Evolutionary conservation across 1,140 invertebrate species (phyloP).

Genomic region (Dendrolimus kikuchii): DNA sequence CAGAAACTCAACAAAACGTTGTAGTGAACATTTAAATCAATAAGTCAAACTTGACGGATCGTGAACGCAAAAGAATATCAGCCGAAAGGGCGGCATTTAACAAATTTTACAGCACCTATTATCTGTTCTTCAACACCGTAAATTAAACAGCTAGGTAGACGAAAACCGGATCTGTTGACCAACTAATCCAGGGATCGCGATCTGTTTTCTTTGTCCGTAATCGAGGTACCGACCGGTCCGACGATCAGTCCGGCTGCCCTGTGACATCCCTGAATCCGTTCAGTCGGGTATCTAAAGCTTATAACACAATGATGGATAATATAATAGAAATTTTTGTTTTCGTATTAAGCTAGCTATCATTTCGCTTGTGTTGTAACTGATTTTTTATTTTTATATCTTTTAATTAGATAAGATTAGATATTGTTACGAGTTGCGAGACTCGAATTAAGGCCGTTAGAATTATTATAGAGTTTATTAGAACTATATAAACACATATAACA

Average conservation of each 20-base stretch:
- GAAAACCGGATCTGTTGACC: constrained; percentile 22
- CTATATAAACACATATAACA: too few relatives aligned
- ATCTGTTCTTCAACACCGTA: constrained; percentile 58
- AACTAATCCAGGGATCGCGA: constrained; percentile 38
- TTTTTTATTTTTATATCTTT: too few relatives aligned
- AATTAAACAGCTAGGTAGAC: constrained; percentile 57
- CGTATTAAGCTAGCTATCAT: too few relatives aligned
- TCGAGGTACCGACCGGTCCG: constrained; percentile 17
- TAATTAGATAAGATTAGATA: too few relatives aligned
- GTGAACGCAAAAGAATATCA: constrained; percentile 18
- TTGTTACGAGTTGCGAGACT: too few relatives aligned
- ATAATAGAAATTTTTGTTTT: too few relatives aligned
- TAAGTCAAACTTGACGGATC: background rate
- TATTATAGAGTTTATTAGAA: too few relatives aligned
- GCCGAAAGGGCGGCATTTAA: constrained; percentile 36
- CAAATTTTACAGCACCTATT: constrained; percentile 60
- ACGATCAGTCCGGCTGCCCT: constrained; percentile 17
- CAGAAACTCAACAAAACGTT: too few relatives aligned
- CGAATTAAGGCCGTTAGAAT: too few relatives aligned
- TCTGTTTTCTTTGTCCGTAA: constrained; percentile 59
- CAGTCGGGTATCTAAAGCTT: constrained; percentile 6
- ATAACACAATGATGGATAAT: too few relatives aligned
- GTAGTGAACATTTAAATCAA: constrained; percentile 1
- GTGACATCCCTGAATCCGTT: constrained; percentile 27
- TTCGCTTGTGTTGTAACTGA: too few relatives aligned